Conservation (phyloP, 2,888 invertebrate genomes). For the Thereva nobilitata region DNA sequence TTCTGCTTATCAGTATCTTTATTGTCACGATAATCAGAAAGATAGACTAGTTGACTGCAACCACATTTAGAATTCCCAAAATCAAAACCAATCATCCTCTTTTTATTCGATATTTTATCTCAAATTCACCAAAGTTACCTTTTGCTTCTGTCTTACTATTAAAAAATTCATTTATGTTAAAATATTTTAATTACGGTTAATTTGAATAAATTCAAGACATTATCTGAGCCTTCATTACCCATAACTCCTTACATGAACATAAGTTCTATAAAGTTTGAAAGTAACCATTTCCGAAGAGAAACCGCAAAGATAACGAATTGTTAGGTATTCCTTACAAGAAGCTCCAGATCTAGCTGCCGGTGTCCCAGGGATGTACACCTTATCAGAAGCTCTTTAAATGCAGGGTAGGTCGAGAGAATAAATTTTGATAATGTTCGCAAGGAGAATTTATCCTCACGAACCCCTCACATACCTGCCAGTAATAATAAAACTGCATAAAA, state of each 20-base stretch:
- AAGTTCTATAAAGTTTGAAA: constrained; percentile 21
- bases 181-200: too few relatives aligned
- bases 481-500: constrained; percentile 41
- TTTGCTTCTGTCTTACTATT: too few relatives aligned
- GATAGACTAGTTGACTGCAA: too few relatives aligned
- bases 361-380: constrained; percentile 20
- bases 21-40: too few relatives aligned
- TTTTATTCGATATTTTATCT: too few relatives aligned
- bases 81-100: too few relatives aligned
- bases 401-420: constrained; percentile 39
- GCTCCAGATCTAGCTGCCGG: neutral
- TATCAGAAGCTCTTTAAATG: constrained; percentile 42
- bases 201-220: too few relatives aligned
- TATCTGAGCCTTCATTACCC: neutral
- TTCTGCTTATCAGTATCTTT: too few relatives aligned
- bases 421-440: constrained; percentile 38
- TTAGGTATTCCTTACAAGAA: constrained; percentile 18
- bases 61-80: too few relatives aligned
- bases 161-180: too few relatives aligned
- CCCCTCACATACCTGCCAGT: constrained; percentile 31
- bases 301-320: constrained; percentile 11
- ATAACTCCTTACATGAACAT: constrained; percentile 27
- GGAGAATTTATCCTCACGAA: constrained; percentile 38
- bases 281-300: constrained; percentile 18
- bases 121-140: too few relatives aligned